These are phyloP conservation scores for Ceyx margarethae DNA, from an alignment of 2,113 vertebrate species.

Conservation along the genomic window DNA sequence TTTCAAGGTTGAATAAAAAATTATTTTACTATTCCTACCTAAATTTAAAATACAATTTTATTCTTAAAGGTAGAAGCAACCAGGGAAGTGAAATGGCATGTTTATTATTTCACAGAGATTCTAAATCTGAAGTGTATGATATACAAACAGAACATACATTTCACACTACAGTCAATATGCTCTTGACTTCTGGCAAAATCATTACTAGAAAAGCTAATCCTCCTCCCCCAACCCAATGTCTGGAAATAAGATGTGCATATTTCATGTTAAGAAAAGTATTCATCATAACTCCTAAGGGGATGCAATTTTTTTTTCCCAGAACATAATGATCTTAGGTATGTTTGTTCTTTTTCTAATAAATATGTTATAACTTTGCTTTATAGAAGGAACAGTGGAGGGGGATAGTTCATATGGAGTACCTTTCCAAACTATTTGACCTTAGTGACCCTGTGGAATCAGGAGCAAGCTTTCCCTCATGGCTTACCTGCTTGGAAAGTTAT, in stretches of 20 bases:
- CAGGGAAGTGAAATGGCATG: background rate
- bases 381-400: background rate
- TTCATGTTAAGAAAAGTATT: background rate
- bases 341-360: background rate
- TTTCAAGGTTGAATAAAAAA: background rate
- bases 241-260: background rate
- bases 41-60: background rate
- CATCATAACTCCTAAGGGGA: background rate
- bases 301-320: background rate
- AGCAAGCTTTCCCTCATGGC: background rate
- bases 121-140: background rate
- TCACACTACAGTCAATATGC: background rate
- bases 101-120: background rate
- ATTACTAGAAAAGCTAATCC: background rate
- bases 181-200: background rate
- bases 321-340: background rate
- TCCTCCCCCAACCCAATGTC: background rate
- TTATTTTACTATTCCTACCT: background rate
- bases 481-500: background rate
- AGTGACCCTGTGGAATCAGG: background rate
- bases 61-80: background rate
- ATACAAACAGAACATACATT: background rate
- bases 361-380: background rate
- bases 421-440: background rate
- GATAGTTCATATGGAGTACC: background rate